Evolutionary conservation across 2,113 vertebrate genomes (phyloP).

Genomic region (Agapornis roseicollis): DNA sequence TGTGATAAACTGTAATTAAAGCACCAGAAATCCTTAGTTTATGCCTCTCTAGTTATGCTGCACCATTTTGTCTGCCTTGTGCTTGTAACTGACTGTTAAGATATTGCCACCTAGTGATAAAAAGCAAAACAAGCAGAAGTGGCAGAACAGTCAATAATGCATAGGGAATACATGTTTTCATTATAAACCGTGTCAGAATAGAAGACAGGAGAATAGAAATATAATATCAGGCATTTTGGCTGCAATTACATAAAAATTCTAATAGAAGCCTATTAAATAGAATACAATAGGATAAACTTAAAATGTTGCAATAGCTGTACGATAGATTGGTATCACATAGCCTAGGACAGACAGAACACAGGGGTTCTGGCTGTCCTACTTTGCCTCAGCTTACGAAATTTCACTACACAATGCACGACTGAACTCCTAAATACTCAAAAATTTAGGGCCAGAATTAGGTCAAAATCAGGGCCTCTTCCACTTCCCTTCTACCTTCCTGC

Average conservation of each 20-base stretch:
- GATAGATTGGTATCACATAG: neutral
- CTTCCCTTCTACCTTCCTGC: neutral
- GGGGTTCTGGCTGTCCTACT: neutral
- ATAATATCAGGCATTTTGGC: neutral
- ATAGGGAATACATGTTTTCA: neutral
- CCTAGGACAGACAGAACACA: neutral
- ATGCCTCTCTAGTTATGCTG: neutral
- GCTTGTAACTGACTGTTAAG: neutral
- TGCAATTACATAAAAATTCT: neutral
- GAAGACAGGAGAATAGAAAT: neutral
- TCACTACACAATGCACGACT: neutral
- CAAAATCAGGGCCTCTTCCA: neutral
- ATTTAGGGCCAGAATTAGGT: accelerated
- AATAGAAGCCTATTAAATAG: neutral
- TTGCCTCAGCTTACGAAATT: neutral
- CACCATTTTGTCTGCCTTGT: constrained; percentile 32
- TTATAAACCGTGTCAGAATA: neutral
- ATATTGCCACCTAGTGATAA: constrained; percentile 64
- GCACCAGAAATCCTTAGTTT: neutral
- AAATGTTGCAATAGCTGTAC: neutral
- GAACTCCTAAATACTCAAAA: neutral
- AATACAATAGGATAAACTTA: neutral
- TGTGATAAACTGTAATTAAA: neutral
- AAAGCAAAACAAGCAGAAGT: constrained; percentile 12
- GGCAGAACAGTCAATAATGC: neutral